Base-by-base conservation (phyloP, 2,797 vertebrate genomes). In the Nyctalus aviator region DNA sequence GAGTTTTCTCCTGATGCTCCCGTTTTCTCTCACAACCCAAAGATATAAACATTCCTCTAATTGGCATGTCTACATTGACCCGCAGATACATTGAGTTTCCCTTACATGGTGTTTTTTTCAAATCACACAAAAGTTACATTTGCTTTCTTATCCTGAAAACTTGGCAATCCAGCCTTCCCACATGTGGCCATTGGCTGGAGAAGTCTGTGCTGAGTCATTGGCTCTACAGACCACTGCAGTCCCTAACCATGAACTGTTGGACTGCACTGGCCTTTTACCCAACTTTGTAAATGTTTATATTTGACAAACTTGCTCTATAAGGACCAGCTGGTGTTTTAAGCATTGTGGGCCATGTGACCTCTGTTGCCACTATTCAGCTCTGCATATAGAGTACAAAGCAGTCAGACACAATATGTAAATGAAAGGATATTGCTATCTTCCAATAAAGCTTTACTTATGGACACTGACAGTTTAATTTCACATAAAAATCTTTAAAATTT, bases 141-240 rank as follows among this genome's bases (percentile, higher is more conserved):
- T 37, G 4, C 27, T 20, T 3, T 48, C 23, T 90, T 76, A 35
- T 46, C 23, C 2, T 32, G 66, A 64, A 79, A n/a, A 50, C 27
- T 0, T 6, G 12, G 11, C 0, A 41, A 30, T 25, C 2, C 10
- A 44, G 20, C 9, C 37, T 18, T 18, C 25, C 44, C 1, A 3
- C 0, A 6, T 0, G 44, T 13, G 9, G 8, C 48, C 2, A 0
- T 1, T 0, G 1, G 8, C 13, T 17, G 15, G 37, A 35, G 35
- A 1, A 25, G 25, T 6, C 1, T 0, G 13, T 25, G 32, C 27
- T 5, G 57, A 8, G n/a, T 5, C 17, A 3, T 3, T 7, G 17
- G 2, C 18, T 14, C 13, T 9, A 27, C 4, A 1, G 27, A 2
- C 48, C n/a, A 0, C 41, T 7, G 12, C 2, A 5, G 32, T 8